Evolutionary conservation across 2,797 vertebrate genomes (phyloP).

Genomic region (Myotis pilosus): DNA sequence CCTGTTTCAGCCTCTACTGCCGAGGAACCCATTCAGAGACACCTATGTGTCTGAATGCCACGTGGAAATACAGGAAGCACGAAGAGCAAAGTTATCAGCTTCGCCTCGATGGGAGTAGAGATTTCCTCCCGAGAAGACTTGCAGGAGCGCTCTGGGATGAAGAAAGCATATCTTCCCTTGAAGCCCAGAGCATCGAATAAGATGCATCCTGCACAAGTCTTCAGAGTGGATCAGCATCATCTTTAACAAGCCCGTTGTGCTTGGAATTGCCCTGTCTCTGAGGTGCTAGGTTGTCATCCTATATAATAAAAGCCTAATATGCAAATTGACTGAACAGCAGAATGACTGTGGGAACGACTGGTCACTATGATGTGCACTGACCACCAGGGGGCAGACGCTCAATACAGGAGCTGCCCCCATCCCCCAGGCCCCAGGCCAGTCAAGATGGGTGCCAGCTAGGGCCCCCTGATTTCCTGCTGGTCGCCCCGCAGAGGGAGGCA

Average conservation of each 20-base stretch:
- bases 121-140: not conserved
- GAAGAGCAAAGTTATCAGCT: not conserved
- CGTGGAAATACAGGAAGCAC: not conserved
- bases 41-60: accelerated
- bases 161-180: not conserved
- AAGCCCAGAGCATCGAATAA: not conserved
- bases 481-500: no score
- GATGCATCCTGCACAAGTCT: not conserved
- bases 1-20: not conserved
- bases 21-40: not conserved
- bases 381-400: no score
- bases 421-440: no score
- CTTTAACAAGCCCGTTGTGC: conserved; percentile 27
- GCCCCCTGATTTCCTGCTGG: no score
- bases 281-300: conserved; percentile 70
- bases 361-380: no score
- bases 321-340: no score
- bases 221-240: conserved; percentile 39
- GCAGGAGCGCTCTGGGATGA: not conserved
- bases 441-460: no score
- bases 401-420: no score
- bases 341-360: no score
- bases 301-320: no score
- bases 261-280: conserved; percentile 22
- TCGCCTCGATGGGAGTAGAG: not conserved